A percentile compares a stretch with the other conserved stretches of the same genome.
These are phyloP conservation scores for Erythrolamprus reginae DNA, from an alignment of 2,113 vertebrate species.

Conservation along the genomic window DNA sequence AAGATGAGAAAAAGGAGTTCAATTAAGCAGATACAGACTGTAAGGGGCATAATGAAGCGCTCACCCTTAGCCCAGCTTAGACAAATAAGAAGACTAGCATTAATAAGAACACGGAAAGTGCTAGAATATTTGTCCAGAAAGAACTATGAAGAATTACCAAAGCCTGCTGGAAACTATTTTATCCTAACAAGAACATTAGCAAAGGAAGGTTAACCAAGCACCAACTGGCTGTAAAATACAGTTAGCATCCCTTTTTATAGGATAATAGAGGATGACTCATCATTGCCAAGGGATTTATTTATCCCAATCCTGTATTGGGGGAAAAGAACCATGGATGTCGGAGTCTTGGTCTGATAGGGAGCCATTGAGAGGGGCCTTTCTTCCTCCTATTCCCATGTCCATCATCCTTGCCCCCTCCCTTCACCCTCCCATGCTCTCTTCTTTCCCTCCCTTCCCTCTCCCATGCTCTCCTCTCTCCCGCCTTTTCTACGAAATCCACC, in stretches of 20 bases:
- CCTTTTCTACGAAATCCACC: no score
- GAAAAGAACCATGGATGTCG: no score
- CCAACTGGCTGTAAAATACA: not conserved
- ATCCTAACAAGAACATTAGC: not conserved
- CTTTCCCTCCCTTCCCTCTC: no score
- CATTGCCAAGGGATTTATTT: no score
- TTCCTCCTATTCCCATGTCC: no score
- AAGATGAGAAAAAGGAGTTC: not conserved
- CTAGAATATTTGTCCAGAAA: not conserved
- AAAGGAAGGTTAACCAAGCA: not conserved
- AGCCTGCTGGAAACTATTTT: not conserved
- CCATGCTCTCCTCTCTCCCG: no score
- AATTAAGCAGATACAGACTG: not conserved
- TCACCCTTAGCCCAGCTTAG: not conserved
- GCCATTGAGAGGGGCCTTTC: no score
- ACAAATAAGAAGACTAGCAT: not conserved
- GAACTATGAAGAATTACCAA: not conserved
- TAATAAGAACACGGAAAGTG: not conserved
- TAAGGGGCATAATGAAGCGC: not conserved
- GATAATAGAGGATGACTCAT: not conserved
- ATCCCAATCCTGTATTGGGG: no score
- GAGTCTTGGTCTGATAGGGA: no score
- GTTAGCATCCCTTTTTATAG: not conserved
- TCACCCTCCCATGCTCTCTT: no score
- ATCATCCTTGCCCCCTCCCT: no score